A percentile compares a stretch with the other conserved stretches of the same genome.
Conservation (phyloP, 2,113 vertebrate genomes). For the Ophthalmolycus amberensis region DNA sequence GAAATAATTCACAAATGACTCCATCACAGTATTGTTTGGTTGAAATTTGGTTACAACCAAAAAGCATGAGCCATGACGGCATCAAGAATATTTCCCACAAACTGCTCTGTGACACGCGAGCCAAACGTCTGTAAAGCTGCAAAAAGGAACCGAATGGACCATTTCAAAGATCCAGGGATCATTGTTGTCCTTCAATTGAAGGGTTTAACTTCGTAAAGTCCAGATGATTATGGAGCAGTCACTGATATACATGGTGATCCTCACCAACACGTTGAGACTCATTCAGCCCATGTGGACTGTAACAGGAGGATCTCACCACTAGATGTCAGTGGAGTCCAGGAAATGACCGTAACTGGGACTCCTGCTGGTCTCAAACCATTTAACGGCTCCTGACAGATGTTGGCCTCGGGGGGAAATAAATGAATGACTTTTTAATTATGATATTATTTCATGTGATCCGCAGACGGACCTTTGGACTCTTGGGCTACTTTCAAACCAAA, state of each 20-base stretch:
- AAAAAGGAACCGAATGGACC: not conserved
- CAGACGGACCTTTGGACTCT: not conserved
- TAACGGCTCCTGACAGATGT: not conserved
- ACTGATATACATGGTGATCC: not conserved
- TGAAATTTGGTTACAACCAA: not conserved
- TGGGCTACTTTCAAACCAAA: not conserved
- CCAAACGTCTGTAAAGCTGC: not conserved
- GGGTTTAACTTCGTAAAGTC: not conserved
- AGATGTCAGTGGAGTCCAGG: constrained; percentile 61
- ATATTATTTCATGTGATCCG: not conserved
- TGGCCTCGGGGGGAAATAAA: not conserved
- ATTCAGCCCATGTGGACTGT: not conserved
- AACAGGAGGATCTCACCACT: constrained; percentile 30
- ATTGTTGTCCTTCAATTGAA: too few relatives aligned
- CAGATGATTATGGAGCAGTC: not conserved
- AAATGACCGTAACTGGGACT: not conserved
- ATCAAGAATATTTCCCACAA: too few relatives aligned
- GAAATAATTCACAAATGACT: not conserved
- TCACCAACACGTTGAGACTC: not conserved
- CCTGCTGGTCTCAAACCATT: not conserved
- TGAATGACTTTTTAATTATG: not conserved
- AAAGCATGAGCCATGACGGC: not conserved
- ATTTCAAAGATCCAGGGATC: not conserved
- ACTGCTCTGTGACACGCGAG: not conserved
- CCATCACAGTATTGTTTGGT: not conserved